Conservation (phyloP, 2,113 vertebrate species). For the Daphoenositta chrysoptera region DNA sequence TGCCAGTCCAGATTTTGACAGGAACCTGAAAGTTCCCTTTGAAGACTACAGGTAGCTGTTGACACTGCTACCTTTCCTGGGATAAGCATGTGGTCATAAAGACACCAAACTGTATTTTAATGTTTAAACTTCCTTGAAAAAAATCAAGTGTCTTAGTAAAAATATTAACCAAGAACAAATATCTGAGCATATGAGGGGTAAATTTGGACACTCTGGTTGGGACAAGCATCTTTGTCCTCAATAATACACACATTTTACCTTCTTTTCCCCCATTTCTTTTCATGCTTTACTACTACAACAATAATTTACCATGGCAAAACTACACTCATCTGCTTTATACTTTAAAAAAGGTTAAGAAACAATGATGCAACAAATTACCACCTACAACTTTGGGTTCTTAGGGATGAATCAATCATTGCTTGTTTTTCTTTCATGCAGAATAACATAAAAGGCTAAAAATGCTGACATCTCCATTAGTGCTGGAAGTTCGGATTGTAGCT, state of each 20-base stretch:
- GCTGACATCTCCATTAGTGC: neutral
- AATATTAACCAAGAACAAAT: neutral
- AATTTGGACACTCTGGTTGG: neutral
- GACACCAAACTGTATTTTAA: neutral
- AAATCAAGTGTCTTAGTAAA: neutral
- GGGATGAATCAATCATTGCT: neutral
- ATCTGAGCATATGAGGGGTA: neutral
- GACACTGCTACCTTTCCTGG: neutral
- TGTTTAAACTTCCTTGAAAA: neutral
- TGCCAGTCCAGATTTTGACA: neutral
- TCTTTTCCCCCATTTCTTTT: neutral
- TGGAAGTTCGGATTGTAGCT: neutral
- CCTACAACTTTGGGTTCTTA: neutral
- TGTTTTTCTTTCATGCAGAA: neutral
- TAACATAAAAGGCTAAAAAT: neutral
- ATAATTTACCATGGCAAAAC: neutral
- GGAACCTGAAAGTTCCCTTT: neutral
- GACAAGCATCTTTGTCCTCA: neutral
- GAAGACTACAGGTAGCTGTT: neutral
- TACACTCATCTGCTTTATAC: neutral
- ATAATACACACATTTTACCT: neutral
- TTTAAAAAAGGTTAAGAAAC: neutral
- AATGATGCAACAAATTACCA: neutral
- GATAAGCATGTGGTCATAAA: fast-evolving
- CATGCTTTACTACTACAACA: neutral